phyloP scores from a whole-genome alignment of 2,888 invertebrate genomes.

The Latheticus oryzae region DNA sequence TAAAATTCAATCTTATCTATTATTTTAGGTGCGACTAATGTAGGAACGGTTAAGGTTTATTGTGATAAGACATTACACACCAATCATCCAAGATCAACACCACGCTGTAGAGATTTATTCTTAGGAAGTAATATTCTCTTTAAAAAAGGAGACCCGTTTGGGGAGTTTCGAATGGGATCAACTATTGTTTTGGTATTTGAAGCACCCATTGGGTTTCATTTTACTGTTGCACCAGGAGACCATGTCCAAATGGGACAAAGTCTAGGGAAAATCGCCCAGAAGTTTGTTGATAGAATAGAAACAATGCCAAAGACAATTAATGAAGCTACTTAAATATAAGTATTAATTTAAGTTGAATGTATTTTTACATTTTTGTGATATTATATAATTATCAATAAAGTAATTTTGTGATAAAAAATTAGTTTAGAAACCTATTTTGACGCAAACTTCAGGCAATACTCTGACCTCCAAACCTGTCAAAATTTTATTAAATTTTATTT shows the following conservation, averaged over 20 bases:
- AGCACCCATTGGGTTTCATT: constrained; percentile 87
- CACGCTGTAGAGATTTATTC: constrained; percentile 56
- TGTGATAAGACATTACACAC: constrained; percentile 85
- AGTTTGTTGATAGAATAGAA: constrained; percentile 53
- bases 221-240: constrained; percentile 76
- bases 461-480: no score
- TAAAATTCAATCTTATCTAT: no score
- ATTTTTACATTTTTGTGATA: no score
- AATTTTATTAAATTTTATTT: no score
- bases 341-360: no score
- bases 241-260: constrained; percentile 74
- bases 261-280: constrained; percentile 59
- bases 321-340: constrained; percentile 37
- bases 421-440: no score
- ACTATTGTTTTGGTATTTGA: constrained; percentile 97
- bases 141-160: constrained; percentile 88
- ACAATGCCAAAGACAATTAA: constrained; percentile 38
- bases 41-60: constrained; percentile 93
- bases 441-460: no score
- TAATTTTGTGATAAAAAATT: no score
- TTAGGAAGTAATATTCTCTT: constrained; percentile 62
- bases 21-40: constrained; percentile 91
- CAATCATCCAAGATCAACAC: constrained; percentile 67
- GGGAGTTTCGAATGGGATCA: constrained; percentile 98
- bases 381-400: no score